Evolutionary conservation across 2,113 vertebrate genomes (phyloP), one percentile per base, ranked within the genome.

Genomic region (Zapus hudsonius): DNA sequence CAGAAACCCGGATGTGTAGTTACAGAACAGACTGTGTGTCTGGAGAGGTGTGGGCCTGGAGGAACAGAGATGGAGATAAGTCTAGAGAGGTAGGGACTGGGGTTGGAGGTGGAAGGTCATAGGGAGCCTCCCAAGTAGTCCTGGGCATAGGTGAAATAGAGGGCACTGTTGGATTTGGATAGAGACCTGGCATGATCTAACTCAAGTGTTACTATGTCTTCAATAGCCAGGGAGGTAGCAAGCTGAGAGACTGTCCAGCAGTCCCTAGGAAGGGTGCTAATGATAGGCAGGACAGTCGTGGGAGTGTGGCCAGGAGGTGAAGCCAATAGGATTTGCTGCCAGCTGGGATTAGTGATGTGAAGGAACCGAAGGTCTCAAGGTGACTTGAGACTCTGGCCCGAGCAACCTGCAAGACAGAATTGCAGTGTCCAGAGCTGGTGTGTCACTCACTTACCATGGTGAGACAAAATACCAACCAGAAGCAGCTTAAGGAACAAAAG

Each of bases 51-150:
- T 67, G 61, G 67, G 61, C 36, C 5, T 22, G 8, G 40, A 29
- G 4, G 7, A 40, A 17, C 15, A 38, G n/a, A 74, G 47, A 33
- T n/a, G 36, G 33, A 23, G 75, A 31, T 27, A 3, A 40, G 42
- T 33, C 44, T 52, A n/a, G 81, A 82, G 74, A 55, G 29, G 10
- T 6, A 40, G 4, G 52, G n/a, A 61, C 6, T 3, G 5, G 15
- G 36, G 13, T 1, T n/a, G 33, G 27, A 12, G 4, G 1, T 23
- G 27, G 44, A 17, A 11, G 20, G 1, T 38, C 20, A 2, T 25
- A 10, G 29, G 59, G 86, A 82, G 38, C 70, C 80, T 70, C 15
- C 7, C 8, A 23, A n/a, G 3, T 74, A 17, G 1, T 38, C 69
- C 80, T 29, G 40, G 47, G 66, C 44, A 31, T 2, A 0, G 76